Percentiles rank a stretch among this genome's conserved stretches.
phyloP scores from a whole-genome alignment of 2,797 vertebrate genomes.

The Gephyroberyx darwinii region DNA sequence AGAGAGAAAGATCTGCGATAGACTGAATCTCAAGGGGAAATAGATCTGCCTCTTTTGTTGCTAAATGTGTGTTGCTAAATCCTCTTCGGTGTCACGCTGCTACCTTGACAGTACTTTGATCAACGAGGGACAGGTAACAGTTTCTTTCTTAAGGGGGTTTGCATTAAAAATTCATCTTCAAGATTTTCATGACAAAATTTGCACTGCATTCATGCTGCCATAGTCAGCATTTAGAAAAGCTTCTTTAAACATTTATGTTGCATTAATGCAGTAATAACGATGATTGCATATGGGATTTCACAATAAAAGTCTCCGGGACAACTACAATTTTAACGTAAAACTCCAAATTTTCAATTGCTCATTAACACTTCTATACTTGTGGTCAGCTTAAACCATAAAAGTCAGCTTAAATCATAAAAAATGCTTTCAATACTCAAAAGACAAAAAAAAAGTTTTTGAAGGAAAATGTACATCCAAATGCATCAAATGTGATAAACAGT shows the following conservation, averaged over 20 bases:
- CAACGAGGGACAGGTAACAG: not conserved
- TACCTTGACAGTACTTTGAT: constrained; percentile 19
- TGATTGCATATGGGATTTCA: not conserved
- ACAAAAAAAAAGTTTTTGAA: no score
- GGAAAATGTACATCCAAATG: not conserved
- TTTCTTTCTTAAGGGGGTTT: constrained; percentile 8
- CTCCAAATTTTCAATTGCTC: not conserved
- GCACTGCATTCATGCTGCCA: not conserved
- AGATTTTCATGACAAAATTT: constrained; percentile 7
- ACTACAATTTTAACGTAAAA: not conserved
- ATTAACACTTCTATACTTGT: no score
- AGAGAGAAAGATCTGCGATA: not conserved
- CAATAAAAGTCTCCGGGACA: constrained; percentile 13
- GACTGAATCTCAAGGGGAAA: not conserved
- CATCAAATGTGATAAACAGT: constrained; percentile 13
- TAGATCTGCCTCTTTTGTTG: not conserved
- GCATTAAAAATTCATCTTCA: not conserved
- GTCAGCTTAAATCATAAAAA: no score
- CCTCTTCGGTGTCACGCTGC: not conserved
- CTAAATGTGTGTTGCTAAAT: constrained; percentile 8
- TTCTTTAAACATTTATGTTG: not conserved
- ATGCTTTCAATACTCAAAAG: no score
- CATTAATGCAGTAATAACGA: not conserved
- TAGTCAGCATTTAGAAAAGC: not conserved
- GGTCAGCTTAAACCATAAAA: no score